phyloP scores from a whole-genome alignment of 2,888 invertebrate species.

The Brassicogethes aeneus region DNA sequence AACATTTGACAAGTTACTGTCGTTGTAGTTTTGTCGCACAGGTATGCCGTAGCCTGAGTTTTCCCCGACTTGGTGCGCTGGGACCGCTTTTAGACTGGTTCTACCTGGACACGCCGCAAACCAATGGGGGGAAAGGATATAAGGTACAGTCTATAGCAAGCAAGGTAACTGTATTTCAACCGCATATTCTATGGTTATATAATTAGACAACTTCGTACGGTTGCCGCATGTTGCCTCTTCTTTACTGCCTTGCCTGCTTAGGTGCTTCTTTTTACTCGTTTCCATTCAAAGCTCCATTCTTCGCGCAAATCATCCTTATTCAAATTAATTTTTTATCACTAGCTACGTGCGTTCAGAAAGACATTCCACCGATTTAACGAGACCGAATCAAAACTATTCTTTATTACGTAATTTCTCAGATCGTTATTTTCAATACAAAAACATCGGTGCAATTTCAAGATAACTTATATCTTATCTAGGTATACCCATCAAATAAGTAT shows the following conservation, averaged over 20 bases:
- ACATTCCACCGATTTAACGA: too few species aligned
- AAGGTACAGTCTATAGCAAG: constrained; percentile 32
- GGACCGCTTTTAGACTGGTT: constrained; percentile 36
- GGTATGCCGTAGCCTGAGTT: constrained; percentile 30
- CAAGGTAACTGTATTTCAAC: constrained; percentile 35
- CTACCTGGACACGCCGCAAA: constrained; percentile 33
- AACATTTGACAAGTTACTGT: constrained; percentile 17
- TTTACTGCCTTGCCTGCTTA: too few species aligned
- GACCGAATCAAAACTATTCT: too few species aligned
- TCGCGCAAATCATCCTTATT: background rate
- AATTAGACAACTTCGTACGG: constrained; percentile 30
- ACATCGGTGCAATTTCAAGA: too few species aligned
- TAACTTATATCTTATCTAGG: too few species aligned
- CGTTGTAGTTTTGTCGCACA: constrained; percentile 19
- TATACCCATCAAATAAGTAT: too few species aligned
- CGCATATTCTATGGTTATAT: constrained; percentile 34
- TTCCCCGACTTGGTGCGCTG: constrained; percentile 27
- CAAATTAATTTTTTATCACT: too few species aligned
- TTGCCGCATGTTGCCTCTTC: constrained; percentile 27
- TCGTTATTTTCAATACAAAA: too few species aligned
- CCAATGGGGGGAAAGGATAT: constrained; percentile 32
- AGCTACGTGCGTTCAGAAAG: too few species aligned
- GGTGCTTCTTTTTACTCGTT: constrained; percentile 20
- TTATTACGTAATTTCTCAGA: too few species aligned
- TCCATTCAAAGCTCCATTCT: constrained; percentile 12